These are phyloP conservation scores for Hydrozoanthus gracilis DNA, from an alignment of 92 coral and sea anemone genomes.

Conservation along the genomic window DNA sequence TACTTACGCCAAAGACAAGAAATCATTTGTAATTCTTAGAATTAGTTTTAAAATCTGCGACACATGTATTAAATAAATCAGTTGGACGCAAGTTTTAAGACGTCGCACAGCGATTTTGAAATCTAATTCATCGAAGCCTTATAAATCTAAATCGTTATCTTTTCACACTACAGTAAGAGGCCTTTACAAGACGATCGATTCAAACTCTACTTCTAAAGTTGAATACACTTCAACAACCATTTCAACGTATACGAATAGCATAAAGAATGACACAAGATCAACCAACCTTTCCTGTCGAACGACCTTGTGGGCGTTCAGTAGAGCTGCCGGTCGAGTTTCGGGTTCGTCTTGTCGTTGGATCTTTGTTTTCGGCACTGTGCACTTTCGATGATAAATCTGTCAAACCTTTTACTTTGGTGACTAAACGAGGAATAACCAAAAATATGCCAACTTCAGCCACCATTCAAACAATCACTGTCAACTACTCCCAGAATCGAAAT, in stretches of 20 bases:
- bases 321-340: conserved; percentile 60
- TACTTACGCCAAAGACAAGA: no score
- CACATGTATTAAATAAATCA: neutral
- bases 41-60: neutral
- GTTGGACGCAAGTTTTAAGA: conserved; percentile 1
- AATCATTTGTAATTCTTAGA: neutral
- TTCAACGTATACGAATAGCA: neutral
- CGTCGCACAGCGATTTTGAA: neutral
- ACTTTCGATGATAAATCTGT: conserved; percentile 81
- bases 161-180: neutral
- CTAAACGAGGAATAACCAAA: conserved; percentile 60
- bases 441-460: conserved; percentile 6
- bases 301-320: conserved; percentile 72
- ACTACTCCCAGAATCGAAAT: conserved; percentile 14
- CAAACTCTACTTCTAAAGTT: neutral
- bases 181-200: neutral
- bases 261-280: conserved; percentile 18
- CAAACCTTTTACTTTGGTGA: conserved; percentile 90
- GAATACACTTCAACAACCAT: neutral
- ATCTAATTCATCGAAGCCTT: neutral
- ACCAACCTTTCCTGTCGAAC: conserved; percentile 54
- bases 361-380: conserved; percentile 55
- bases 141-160: neutral
- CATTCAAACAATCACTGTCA: conserved; percentile 12
- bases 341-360: conserved; percentile 56